These are phyloP conservation scores for Drosophila lini DNA, from an alignment of 1,140 invertebrate species.

Conservation along the genomic window DNA sequence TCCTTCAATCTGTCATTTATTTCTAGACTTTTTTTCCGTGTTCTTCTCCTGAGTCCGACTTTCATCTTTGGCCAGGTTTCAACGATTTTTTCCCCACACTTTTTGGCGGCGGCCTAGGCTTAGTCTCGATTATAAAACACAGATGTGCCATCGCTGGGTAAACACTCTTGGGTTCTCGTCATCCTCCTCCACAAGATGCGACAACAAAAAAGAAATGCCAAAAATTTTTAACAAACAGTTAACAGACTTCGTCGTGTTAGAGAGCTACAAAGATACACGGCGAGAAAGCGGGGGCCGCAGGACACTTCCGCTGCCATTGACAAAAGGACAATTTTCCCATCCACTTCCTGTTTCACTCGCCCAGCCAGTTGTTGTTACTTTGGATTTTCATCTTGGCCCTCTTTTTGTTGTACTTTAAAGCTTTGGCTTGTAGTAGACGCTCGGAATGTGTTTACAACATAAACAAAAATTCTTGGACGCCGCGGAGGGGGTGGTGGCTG, in stretches of 20 bases:
- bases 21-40: neutral
- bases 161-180: conserved; percentile 57
- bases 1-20: neutral
- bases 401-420: conserved; percentile 35
- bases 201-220: conserved; percentile 27
- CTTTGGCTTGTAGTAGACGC: conserved; percentile 49
- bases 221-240: conserved; percentile 60
- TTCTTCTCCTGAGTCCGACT: neutral
- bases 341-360: conserved; percentile 5
- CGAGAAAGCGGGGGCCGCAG: conserved; percentile 4
- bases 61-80: conserved; percentile 25
- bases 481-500: conserved; percentile 6
- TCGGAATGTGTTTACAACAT: conserved; percentile 69
- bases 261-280: conserved; percentile 27
- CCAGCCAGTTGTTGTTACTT: conserved; percentile 32
- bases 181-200: conserved; percentile 12
- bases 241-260: conserved; percentile 50
- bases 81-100: conserved; percentile 35
- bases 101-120: conserved; percentile 35
- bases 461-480: conserved; percentile 49
- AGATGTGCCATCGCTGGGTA: conserved; percentile 65
- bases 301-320: conserved; percentile 49
- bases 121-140: conserved; percentile 75
- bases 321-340: conserved; percentile 55
- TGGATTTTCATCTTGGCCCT: conserved; percentile 9